Evolutionary conservation across 1,140 invertebrate species (phyloP).

Genomic region (Meloidogyne exigua): DNA sequence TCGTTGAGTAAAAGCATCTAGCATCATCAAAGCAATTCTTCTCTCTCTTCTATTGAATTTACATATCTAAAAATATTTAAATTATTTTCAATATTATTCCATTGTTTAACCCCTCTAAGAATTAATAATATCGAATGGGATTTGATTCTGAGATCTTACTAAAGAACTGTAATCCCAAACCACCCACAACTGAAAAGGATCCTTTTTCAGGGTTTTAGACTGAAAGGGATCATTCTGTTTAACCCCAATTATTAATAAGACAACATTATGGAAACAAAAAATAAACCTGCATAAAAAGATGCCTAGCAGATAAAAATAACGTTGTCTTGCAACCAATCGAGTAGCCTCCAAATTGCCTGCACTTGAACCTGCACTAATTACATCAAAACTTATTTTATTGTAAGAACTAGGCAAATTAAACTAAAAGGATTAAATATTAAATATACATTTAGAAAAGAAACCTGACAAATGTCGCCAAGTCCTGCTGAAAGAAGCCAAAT

Average conservation of each 20-base stretch:
- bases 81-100: not conserved
- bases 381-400: not conserved
- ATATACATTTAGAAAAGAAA: constrained; percentile 3
- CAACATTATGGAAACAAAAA: not conserved
- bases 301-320: constrained; percentile 18
- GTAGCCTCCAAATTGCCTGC: constrained; percentile 3
- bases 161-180: too few species aligned
- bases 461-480: constrained; percentile 16
- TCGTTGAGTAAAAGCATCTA: constrained; percentile 15
- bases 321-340: not conserved
- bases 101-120: too few species aligned
- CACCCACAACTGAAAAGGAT: too few species aligned
- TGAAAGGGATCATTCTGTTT: too few species aligned
- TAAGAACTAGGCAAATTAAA: constrained; percentile 13
- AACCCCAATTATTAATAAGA: too few species aligned
- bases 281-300: constrained; percentile 18
- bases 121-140: too few species aligned
- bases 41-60: not conserved
- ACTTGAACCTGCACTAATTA: constrained; percentile 14
- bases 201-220: too few species aligned
- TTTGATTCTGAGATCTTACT: too few species aligned
- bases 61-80: not conserved
- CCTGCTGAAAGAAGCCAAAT: constrained; percentile 16
- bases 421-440: not conserved
- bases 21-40: constrained; percentile 10